These are phyloP conservation scores for Sipha flava DNA, from an alignment of 1,140 invertebrate species.

Conservation along the genomic window DNA sequence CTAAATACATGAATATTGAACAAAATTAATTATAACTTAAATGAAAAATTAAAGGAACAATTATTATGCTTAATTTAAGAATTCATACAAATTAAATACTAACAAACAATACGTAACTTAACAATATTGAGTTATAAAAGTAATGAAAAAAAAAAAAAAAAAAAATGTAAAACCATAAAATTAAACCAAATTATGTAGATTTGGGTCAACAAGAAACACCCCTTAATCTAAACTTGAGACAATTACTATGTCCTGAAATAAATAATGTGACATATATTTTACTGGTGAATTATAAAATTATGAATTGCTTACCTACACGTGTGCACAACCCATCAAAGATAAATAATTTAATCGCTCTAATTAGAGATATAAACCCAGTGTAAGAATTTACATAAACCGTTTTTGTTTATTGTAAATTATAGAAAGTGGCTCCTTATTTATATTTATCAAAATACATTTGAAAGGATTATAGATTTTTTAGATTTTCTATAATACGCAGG, in stretches of 20 bases:
- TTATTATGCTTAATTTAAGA: no score
- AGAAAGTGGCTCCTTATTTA: no score
- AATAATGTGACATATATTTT: not conserved
- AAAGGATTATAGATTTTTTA: not conserved
- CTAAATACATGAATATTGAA: no score
- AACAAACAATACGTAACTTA: no score
- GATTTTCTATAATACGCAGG: not conserved
- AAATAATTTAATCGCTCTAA: not conserved
- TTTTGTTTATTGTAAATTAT: no score
- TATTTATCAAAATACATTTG: not conserved
- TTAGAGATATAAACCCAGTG: no score
- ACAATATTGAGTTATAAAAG: no score
- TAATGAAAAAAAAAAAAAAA: not conserved
- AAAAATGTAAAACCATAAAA: not conserved
- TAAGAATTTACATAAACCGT: no score
- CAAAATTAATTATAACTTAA: no score
- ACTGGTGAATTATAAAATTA: not conserved
- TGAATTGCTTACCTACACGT: not conserved
- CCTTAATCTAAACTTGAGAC: not conserved
- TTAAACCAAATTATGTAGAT: not conserved
- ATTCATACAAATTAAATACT: no score
- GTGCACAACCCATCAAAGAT: no score
- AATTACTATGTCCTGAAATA: not conserved
- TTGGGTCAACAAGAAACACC: not conserved
- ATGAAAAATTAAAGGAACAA: no score